A percentile compares a stretch with the other conserved stretches of the same genome.
Conservation (phyloP, 2,888 invertebrate species). For the Bombylius major region DNA sequence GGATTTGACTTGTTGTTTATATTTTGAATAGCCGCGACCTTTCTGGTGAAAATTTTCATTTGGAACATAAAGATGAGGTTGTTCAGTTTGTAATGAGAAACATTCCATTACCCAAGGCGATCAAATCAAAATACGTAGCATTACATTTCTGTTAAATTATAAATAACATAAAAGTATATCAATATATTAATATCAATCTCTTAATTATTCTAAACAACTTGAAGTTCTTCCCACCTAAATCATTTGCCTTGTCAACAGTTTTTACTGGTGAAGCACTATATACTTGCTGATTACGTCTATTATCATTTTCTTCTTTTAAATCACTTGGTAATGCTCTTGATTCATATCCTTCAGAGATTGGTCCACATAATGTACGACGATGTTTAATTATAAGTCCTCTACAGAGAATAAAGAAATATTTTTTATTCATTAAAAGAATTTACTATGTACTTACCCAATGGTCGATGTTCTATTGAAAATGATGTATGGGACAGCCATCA, state of each 20-base stretch:
- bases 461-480: constrained; percentile 58
- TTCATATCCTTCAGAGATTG: constrained; percentile 34
- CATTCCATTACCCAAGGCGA: no score
- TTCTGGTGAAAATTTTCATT: no score
- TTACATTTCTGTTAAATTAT: constrained; percentile 52
- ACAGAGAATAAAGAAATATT: constrained; percentile 1
- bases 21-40: no score
- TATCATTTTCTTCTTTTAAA: constrained; percentile 57
- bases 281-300: constrained; percentile 57
- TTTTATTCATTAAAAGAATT: background rate
- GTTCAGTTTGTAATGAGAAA: no score
- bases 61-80: no score
- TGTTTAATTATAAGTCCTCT: constrained; percentile 33
- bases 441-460: constrained; percentile 39
- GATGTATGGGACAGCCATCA: constrained; percentile 70
- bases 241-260: constrained; percentile 40
- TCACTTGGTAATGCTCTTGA: constrained; percentile 41
- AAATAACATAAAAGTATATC: background rate
- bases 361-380: constrained; percentile 32
- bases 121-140: no score
- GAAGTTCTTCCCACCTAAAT: constrained; percentile 26
- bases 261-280: constrained; percentile 68
- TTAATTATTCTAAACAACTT: background rate
- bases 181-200: background rate
- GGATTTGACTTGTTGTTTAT: no score